Percentiles rank a stretch among this genome's conserved stretches.
Evolutionary conservation across 2,888 invertebrate species (phyloP).

Genomic region (Trissonchulus latispiculum): DNA sequence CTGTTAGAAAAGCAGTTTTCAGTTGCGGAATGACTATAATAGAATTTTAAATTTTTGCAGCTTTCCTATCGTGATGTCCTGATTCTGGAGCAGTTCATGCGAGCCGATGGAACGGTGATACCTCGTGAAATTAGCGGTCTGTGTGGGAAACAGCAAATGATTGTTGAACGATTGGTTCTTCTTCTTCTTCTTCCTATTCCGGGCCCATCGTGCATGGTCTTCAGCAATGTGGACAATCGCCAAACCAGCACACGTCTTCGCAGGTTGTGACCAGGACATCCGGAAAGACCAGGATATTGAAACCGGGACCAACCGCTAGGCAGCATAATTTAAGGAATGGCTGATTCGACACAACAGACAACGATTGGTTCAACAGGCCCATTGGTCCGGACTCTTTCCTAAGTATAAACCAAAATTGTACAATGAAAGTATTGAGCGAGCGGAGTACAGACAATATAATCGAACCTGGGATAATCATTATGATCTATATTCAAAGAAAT

Average conservation of each 20-base stretch:
- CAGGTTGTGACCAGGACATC: too few species aligned
- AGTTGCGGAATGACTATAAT: too few species aligned
- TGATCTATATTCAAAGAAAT: conserved; percentile 6
- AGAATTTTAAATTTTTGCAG: too few species aligned
- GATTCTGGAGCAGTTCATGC: conserved; percentile 45
- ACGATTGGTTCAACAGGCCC: conserved; percentile 32
- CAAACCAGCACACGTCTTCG: too few species aligned
- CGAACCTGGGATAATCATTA: conserved; percentile 7
- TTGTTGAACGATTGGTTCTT: conserved; percentile 24
- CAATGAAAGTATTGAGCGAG: not conserved
- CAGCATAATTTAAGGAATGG: too few species aligned
- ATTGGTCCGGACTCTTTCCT: conserved; percentile 29
- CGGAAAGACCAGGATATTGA: too few species aligned
- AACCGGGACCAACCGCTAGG: too few species aligned
- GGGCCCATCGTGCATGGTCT: too few species aligned
- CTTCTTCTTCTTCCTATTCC: too few species aligned
- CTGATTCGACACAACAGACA: too few species aligned
- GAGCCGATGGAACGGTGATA: conserved; percentile 43
- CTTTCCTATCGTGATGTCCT: conserved; percentile 39
- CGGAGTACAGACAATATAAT: conserved; percentile 9
- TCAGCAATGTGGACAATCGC: too few species aligned
- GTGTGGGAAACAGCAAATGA: conserved; percentile 30
- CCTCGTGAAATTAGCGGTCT: conserved; percentile 41
- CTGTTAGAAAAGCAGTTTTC: too few species aligned
- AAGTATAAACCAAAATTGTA: conserved; percentile 4